These are phyloP conservation scores for Actias luna DNA, from an alignment of 2,888 invertebrate genomes.

Conservation along the genomic window DNA sequence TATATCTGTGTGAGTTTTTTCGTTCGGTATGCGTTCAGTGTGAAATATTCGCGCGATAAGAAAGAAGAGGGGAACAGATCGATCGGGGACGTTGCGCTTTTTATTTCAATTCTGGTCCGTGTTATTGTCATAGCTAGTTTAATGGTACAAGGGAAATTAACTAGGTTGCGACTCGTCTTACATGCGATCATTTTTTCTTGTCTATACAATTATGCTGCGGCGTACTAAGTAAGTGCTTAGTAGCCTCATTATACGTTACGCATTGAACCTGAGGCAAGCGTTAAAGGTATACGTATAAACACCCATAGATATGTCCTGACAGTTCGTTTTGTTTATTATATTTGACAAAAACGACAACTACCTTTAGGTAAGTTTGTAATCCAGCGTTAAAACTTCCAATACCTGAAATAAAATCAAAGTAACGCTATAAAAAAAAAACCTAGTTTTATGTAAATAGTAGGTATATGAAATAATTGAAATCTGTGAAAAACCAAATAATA, in stretches of 20 bases:
- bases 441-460: no score
- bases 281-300: no score
- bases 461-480: no score
- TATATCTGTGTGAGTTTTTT: slow-evolving; percentile 82
- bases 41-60: slow-evolving; percentile 82
- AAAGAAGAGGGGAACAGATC: slow-evolving; percentile 81
- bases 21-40: slow-evolving; percentile 79
- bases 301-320: no score
- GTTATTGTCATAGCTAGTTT: slow-evolving; percentile 58
- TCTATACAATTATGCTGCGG: neutral
- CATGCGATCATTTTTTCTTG: neutral
- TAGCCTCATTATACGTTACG: neutral
- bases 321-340: no score
- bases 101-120: slow-evolving; percentile 65
- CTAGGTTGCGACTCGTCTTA: neutral
- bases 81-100: slow-evolving; percentile 78
- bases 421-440: no score
- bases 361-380: no score
- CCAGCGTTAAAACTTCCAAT: no score
- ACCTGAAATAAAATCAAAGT: no score
- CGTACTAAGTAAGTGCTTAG: neutral
- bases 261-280: neutral
- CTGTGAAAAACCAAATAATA: no score
- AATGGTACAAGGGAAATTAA: slow-evolving; percentile 42
- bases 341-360: no score